Evolutionary conservation across 2,888 invertebrate genomes (phyloP), one percentile per base, ranked within the genome.

Genomic region (Pammene fasciana): DNA sequence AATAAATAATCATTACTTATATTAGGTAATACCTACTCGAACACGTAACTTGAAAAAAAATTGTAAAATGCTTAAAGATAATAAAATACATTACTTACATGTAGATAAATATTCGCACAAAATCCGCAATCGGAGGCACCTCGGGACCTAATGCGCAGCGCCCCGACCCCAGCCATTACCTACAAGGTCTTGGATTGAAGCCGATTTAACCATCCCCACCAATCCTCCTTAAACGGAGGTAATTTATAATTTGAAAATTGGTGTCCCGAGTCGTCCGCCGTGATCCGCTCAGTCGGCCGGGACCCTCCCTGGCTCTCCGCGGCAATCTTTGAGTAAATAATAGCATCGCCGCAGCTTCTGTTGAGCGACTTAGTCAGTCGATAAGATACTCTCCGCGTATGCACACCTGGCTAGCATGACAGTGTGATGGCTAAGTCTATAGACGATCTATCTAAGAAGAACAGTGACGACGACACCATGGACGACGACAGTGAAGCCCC

Each of bases 201-300:
- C 84, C 90, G 90, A 92, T 92, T 92, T 89, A 90, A 78, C 88
- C 88, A 90, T 90, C 89, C 89, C 92, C 91, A 90, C 92, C 92
- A 91, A 90, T 88, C 87, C 92, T 89, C 89, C 92, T 92, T 92
- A 90, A 91, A 92, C 91, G 90, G 89, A 88, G 90, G 91, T 90
- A 92, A 92, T 92, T 92, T 88, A 90, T 90, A 89, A 89, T 90
- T 91, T 88, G 92, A 90, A 92, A 92, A 92, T 92, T 92, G 92
- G 88, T 86, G 86, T 83, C 76, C 82, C 84, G 85, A 84, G 85
- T 85, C 90, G 88, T 88, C 89, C 90, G 89, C 82, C 81, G 79
- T 82, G 81, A 85, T 79, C 82, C 79, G 77, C 86, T 81, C 90
- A 91, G 91, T 91, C 86, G 85, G 79, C 83, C 87, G 84, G 87